Evolutionary conservation across 2,888 invertebrate genomes (phyloP).

Genomic region (Helleia helle): DNA sequence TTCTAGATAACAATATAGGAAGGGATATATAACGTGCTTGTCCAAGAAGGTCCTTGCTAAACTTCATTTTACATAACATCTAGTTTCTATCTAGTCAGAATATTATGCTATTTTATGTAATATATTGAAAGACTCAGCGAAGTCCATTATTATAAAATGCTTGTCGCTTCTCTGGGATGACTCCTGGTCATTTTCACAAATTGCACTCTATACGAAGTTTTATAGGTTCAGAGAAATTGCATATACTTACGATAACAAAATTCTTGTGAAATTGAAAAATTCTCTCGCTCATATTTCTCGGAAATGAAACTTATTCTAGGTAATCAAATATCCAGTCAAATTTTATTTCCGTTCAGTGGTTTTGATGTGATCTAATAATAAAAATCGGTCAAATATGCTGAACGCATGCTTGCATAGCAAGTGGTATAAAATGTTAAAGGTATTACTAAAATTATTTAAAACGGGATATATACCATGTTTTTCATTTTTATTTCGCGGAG

Average conservation of each 20-base stretch:
- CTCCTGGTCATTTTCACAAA: neutral
- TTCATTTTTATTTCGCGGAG: too few relatives aligned
- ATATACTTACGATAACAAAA: neutral
- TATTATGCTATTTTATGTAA: too few relatives aligned
- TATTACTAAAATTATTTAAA: too few relatives aligned
- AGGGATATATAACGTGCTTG: too few relatives aligned
- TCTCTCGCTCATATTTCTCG: neutral
- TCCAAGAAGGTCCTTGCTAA: too few relatives aligned
- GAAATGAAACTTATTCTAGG: neutral
- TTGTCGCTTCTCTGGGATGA: neutral
- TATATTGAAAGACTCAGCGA: neutral
- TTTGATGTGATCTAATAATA: neutral
- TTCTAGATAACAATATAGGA: too few relatives aligned
- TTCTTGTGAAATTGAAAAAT: slow-evolving; percentile 2
- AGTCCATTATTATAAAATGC: neutral
- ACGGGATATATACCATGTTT: too few relatives aligned
- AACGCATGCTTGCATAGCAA: too few relatives aligned
- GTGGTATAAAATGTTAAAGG: too few relatives aligned
- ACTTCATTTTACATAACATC: too few relatives aligned
- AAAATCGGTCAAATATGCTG: too few relatives aligned
- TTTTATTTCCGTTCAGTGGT: neutral
- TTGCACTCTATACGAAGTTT: neutral
- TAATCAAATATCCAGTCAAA: neutral
- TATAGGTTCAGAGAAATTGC: slow-evolving; percentile 2
- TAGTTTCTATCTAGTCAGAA: too few relatives aligned